Evolutionary conservation across 1,140 invertebrate genomes (phyloP).

Genomic region (Riptortus pedestris): DNA sequence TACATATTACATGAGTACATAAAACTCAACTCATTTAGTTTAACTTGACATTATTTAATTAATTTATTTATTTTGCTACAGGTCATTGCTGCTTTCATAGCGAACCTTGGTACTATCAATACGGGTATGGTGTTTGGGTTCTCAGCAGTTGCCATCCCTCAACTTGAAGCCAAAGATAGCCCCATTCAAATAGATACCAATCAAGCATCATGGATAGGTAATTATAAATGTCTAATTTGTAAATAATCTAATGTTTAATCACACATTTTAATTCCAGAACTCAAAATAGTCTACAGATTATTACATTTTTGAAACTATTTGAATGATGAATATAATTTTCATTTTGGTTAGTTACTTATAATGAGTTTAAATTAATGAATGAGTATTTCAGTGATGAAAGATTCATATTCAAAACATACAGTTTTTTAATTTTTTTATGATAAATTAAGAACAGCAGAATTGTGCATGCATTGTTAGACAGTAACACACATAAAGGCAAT

Average conservation of each 20-base stretch:
- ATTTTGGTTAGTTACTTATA: too few relatives aligned
- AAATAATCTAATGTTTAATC: not conserved
- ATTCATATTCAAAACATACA: too few relatives aligned
- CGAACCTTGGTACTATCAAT: conserved; percentile 57
- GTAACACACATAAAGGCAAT: too few relatives aligned
- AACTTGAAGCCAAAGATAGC: conserved; percentile 45
- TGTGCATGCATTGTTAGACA: too few relatives aligned
- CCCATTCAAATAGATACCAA: conserved; percentile 46
- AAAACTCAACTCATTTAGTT: too few relatives aligned
- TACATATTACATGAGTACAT: not conserved
- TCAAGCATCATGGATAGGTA: conserved; percentile 63
- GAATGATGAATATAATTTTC: too few relatives aligned
- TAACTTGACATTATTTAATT: too few relatives aligned
- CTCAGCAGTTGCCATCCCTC: conserved; percentile 57
- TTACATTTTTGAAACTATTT: not conserved
- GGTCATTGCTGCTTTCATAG: conserved; percentile 50
- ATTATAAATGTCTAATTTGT: conserved; percentile 30
- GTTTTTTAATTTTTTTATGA: too few relatives aligned
- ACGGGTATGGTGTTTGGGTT: conserved; percentile 63
- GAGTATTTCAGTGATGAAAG: too few relatives aligned
- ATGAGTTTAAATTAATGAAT: too few relatives aligned
- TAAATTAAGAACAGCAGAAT: too few relatives aligned
- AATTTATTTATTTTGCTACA: conserved; percentile 34
- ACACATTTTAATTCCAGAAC: conserved; percentile 1
- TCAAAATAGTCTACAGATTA: not conserved